Conservation (phyloP, 1,140 invertebrate species). For the Penaeus japonicus region DNA sequence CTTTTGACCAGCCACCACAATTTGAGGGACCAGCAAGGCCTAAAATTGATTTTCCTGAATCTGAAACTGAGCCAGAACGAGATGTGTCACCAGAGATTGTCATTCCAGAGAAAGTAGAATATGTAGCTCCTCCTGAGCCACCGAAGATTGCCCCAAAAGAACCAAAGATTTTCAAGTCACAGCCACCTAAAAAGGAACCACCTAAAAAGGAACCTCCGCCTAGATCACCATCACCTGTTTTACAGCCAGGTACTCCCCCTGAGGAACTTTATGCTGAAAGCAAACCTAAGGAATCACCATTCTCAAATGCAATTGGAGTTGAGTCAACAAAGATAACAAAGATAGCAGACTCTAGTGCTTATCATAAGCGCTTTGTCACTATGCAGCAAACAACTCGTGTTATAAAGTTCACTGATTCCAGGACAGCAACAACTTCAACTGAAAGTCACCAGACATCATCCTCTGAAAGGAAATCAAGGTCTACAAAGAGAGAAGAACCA, state of each 20-base stretch:
- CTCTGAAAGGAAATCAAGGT: background rate
- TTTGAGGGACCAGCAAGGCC: conserved; percentile 47
- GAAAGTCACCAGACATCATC: background rate
- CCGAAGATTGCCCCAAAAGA: conserved; percentile 38
- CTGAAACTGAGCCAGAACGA: conserved; percentile 43
- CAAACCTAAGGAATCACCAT: background rate
- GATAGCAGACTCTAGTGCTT: conserved; percentile 49
- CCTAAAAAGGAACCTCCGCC: conserved; percentile 18
- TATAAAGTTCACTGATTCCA: conserved; percentile 38
- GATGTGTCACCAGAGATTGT: conserved; percentile 41
- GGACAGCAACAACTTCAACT: conserved; percentile 6
- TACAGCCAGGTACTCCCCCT: conserved; percentile 42
- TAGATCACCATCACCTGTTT: conserved; percentile 42
- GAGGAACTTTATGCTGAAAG: conserved; percentile 28
- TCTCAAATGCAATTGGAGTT: conserved; percentile 48
- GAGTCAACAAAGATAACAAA: conserved; percentile 51
- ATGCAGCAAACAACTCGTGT: conserved; percentile 50
- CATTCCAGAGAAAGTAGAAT: conserved; percentile 43
- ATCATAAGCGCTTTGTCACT: conserved; percentile 41
- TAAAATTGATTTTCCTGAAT: conserved; percentile 49
- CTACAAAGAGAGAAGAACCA: background rate
- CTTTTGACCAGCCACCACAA: conserved; percentile 40
- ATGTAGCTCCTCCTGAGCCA: background rate
- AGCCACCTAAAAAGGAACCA: conserved; percentile 29
- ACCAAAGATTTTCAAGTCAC: conserved; percentile 42